Conservation (phyloP, 2,888 invertebrate genomes). For the Ryuthela nishihirai region DNA sequence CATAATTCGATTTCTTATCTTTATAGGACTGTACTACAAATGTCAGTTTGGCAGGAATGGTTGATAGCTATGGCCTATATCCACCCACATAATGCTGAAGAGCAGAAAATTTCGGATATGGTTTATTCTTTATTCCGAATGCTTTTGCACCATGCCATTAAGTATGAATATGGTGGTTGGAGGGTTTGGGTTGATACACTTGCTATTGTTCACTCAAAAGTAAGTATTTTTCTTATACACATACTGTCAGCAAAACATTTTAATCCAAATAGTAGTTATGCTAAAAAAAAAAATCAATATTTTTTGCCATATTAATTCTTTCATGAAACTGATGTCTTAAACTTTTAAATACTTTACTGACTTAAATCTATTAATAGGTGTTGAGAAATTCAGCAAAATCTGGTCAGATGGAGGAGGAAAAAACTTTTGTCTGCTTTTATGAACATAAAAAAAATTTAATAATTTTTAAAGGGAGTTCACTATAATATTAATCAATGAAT, state of each 20-base stretch:
- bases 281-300: too few relatives aligned
- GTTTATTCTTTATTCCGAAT: slow-evolving; percentile 96
- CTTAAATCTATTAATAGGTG: not conserved
- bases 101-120: slow-evolving; percentile 96
- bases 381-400: too few relatives aligned
- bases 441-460: too few relatives aligned
- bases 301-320: too few relatives aligned
- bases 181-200: slow-evolving; percentile 99
- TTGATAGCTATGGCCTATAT: slow-evolving; percentile 97
- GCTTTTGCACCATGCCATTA: slow-evolving; percentile 97
- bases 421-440: too few relatives aligned
- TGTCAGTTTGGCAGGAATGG: slow-evolving; percentile 99
- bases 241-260: too few relatives aligned
- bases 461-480: too few relatives aligned
- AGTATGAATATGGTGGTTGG: slow-evolving; percentile 99
- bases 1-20: not conserved
- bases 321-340: too few relatives aligned
- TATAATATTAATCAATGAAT: too few relatives aligned
- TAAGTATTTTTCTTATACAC: too few relatives aligned
- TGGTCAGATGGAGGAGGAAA: too few relatives aligned
- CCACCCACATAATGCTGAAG: slow-evolving; percentile 90
- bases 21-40: slow-evolving; percentile 70
- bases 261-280: too few relatives aligned
- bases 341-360: not conserved
- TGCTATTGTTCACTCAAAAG: slow-evolving; percentile 98